Evolutionary conservation across 2,888 invertebrate species (phyloP).

Genomic region (Tetranychus truncatus): DNA sequence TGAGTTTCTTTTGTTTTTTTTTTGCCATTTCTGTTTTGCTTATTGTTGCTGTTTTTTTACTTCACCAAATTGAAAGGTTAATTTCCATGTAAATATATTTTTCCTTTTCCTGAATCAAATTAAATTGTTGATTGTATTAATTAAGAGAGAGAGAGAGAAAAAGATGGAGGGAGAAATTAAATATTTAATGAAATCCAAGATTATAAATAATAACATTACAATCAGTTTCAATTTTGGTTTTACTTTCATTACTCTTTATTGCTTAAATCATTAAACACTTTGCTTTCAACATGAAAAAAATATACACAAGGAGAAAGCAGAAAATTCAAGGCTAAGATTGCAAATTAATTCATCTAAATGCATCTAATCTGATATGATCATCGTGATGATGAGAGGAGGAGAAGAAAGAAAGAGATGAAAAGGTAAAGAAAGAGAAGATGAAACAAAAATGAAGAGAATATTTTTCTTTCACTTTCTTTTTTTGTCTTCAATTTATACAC

Average conservation of each 20-base stretch:
- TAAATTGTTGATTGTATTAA: neutral
- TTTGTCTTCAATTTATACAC: neutral
- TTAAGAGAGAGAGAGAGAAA: neutral
- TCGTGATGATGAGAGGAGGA: neutral
- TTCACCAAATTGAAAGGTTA: neutral
- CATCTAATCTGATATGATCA: neutral
- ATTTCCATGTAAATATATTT: neutral
- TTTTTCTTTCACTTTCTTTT: neutral
- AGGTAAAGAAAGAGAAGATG: neutral
- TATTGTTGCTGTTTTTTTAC: neutral
- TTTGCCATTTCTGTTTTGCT: neutral
- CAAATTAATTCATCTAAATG: conserved; percentile 1
- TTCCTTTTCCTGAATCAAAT: neutral
- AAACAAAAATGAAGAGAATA: neutral
- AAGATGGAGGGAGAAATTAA: neutral
- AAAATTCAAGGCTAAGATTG: neutral
- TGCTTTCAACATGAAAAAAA: neutral
- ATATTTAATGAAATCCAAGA: neutral
- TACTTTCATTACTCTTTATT: neutral
- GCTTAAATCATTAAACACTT: neutral
- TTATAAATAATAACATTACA: neutral
- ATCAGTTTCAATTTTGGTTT: neutral
- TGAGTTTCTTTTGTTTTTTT: no score
- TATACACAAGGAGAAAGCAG: neutral
- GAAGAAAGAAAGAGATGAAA: neutral